phyloP scores from a whole-genome alignment of 1,140 invertebrate genomes.

The Ceratosolen solmsi region DNA sequence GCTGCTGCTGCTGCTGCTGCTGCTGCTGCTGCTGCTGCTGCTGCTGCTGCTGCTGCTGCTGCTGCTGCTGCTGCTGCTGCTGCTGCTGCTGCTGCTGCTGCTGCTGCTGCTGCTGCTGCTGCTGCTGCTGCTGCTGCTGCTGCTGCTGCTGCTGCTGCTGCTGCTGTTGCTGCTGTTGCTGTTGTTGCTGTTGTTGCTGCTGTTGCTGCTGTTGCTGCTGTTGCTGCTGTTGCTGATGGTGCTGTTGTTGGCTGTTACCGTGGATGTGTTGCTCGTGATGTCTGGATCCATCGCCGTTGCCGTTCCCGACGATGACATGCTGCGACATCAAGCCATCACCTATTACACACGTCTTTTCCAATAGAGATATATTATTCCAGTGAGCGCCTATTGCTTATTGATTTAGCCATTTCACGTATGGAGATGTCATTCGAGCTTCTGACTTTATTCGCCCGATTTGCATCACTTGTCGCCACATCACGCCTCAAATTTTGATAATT shows the following conservation, averaged over 20 bases:
- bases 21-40: constrained; percentile 63
- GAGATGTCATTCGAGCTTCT: background rate
- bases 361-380: constrained; percentile 31
- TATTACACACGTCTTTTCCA: constrained; percentile 49
- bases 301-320: constrained; percentile 66
- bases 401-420: background rate
- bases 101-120: constrained; percentile 41
- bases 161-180: constrained; percentile 56
- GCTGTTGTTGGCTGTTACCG: constrained; percentile 52
- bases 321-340: constrained; percentile 62
- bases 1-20: constrained; percentile 55
- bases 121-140: constrained; percentile 55
- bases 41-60: constrained; percentile 49
- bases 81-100: constrained; percentile 57
- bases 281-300: constrained; percentile 66
- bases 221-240: constrained; percentile 59
- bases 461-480: too few relatives aligned
- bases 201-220: constrained; percentile 60
- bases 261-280: constrained; percentile 57
- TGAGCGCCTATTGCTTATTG: constrained; percentile 12
- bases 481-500: too few relatives aligned
- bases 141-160: constrained; percentile 59
- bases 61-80: constrained; percentile 24
- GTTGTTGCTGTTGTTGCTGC: constrained; percentile 53
- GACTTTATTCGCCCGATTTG: background rate